Evolutionary conservation across 2,888 invertebrate genomes (phyloP).

Genomic region (Nomada lathburiana): DNA sequence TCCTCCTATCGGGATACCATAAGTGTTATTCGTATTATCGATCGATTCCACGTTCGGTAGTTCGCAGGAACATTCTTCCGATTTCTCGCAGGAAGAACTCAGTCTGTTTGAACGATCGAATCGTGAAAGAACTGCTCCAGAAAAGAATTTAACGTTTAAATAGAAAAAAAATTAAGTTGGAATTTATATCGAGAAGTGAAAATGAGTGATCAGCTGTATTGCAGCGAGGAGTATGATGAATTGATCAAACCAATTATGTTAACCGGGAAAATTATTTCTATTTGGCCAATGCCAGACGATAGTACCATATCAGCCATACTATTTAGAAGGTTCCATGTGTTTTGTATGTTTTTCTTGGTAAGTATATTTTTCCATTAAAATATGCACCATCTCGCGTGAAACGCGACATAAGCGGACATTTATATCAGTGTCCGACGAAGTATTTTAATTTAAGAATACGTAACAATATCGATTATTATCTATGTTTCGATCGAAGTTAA

Average conservation of each 20-base stretch:
- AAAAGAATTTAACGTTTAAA: background rate
- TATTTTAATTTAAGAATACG: background rate
- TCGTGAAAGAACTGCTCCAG: background rate
- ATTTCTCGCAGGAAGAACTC: background rate
- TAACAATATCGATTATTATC: background rate
- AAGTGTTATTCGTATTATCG: conserved; percentile 22
- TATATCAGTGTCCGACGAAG: background rate
- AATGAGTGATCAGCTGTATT: conserved; percentile 31
- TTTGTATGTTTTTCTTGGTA: conserved; percentile 66
- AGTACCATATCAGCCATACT: background rate
- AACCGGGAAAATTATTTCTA: conserved; percentile 63
- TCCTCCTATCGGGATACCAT: conserved; percentile 7
- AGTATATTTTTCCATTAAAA: background rate
- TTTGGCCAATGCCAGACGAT: conserved; percentile 73
- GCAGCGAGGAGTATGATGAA: conserved; percentile 66
- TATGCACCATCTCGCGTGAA: background rate
- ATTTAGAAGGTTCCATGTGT: conserved; percentile 58
- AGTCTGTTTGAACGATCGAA: background rate
- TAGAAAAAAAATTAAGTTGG: background rate
- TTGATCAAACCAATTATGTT: conserved; percentile 70
- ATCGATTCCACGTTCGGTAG: conserved; percentile 12
- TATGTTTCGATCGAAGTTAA: background rate
- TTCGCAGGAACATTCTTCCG: background rate
- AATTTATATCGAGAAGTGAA: background rate
- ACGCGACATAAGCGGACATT: background rate